These are phyloP conservation scores for Calonectris borealis DNA, from an alignment of 2,113 vertebrate species.

Conservation along the genomic window DNA sequence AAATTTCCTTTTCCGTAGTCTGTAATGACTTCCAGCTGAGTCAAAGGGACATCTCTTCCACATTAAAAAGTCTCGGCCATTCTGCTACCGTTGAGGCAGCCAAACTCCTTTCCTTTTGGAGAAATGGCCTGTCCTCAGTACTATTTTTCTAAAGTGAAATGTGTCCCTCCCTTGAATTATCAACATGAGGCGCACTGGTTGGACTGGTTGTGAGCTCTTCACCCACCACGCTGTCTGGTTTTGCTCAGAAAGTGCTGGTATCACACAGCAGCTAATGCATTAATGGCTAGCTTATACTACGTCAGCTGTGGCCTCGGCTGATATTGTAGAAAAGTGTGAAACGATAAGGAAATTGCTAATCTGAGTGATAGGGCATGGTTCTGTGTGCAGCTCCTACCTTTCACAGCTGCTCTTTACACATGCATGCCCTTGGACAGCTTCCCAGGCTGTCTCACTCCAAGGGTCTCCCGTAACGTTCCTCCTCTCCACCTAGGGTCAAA, in stretches of 20 bases:
- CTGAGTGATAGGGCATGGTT: background rate
- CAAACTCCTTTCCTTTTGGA: background rate
- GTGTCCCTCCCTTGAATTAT: background rate
- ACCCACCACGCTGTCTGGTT: fast-evolving
- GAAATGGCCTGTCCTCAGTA: background rate
- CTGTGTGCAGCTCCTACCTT: background rate
- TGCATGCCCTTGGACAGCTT: slow-evolving; percentile 27
- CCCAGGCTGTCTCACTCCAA: slow-evolving; percentile 17
- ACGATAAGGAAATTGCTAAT: background rate
- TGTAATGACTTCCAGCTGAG: background rate
- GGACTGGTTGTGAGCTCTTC: background rate
- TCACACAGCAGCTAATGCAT: background rate
- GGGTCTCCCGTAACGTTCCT: background rate
- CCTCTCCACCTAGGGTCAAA: slow-evolving; percentile 29
- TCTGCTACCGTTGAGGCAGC: fast-evolving
- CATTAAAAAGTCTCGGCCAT: background rate
- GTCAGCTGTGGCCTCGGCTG: fast-evolving
- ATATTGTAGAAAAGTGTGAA: background rate
- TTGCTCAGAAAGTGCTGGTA: background rate
- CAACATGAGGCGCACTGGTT: background rate
- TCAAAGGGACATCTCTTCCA: background rate
- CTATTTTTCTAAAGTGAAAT: background rate
- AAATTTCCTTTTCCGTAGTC: background rate
- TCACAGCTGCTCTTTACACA: slow-evolving; percentile 6
- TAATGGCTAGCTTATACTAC: background rate